phyloP scores from a whole-genome alignment of 2,888 invertebrate genomes.

The Aphidius colemani region DNA sequence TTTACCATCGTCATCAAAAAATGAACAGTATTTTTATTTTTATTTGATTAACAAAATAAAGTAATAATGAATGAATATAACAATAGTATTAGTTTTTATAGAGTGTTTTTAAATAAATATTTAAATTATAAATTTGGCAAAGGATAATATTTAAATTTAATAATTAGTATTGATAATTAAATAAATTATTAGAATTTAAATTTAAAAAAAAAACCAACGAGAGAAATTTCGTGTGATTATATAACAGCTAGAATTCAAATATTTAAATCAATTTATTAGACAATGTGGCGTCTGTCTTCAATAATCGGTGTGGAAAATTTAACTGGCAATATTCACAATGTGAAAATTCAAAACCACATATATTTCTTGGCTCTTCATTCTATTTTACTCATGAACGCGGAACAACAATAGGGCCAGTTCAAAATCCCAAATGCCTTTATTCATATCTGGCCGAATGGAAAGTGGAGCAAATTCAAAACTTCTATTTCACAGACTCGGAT shows the following conservation, averaged over 20 bases:
- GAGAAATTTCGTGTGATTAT: background rate
- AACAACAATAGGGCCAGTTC: conserved; percentile 27
- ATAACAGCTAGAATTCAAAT: background rate
- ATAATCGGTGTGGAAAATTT: conserved; percentile 45
- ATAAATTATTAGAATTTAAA: background rate
- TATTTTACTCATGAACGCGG: conserved; percentile 23
- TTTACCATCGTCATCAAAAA: conserved; percentile 21
- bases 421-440: conserved; percentile 27
- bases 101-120: too few species aligned
- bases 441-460: conserved; percentile 23
- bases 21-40: conserved; percentile 1
- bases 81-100: too few species aligned
- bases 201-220: background rate
- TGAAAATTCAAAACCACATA: conserved; percentile 37
- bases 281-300: conserved; percentile 45
- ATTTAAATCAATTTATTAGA: conserved; percentile 31
- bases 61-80: background rate
- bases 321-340: conserved; percentile 31
- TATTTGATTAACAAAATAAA: background rate
- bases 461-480: conserved; percentile 24
- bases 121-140: too few species aligned
- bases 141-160: too few species aligned
- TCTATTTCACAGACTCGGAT: conserved; percentile 11
- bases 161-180: too few species aligned
- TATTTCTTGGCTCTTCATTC: conserved; percentile 16